Conservation (phyloP, 2,888 invertebrate genomes). For the Tenthredo mesomela region DNA sequence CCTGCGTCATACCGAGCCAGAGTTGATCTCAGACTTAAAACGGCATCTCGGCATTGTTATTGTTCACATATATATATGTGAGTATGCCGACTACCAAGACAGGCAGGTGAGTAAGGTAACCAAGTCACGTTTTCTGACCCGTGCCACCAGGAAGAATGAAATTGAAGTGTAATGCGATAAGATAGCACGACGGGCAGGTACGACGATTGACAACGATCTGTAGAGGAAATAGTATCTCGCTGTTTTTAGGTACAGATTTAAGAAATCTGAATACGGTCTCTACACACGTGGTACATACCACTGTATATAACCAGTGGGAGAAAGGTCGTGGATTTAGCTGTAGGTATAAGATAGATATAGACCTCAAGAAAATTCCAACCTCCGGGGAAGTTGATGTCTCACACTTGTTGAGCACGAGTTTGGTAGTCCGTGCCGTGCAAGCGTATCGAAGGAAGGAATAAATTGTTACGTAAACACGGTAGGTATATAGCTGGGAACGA, state of each 20-base stretch:
- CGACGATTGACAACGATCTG: conserved; percentile 10
- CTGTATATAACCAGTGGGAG: neutral
- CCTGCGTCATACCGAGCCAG: conserved; percentile 7
- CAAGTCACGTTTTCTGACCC: conserved; percentile 47
- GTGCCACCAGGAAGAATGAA: conserved; percentile 5
- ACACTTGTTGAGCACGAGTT: conserved; percentile 44
- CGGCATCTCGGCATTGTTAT: conserved; percentile 4
- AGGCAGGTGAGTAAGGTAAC: neutral
- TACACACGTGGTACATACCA: neutral
- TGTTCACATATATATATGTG: neutral
- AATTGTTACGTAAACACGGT: conserved; percentile 45
- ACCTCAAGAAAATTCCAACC: conserved; percentile 18
- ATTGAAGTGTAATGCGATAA: conserved; percentile 10
- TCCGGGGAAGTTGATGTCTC: conserved; percentile 18
- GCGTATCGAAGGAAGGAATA: conserved; percentile 25
- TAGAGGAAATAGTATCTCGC: neutral
- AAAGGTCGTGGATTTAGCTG: conserved; percentile 10
- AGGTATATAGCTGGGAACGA: conserved; percentile 20
- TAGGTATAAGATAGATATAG: neutral
- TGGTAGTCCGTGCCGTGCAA: conserved; percentile 21
- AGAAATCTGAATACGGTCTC: neutral
- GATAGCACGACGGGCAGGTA: neutral
- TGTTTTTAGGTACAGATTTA: neutral
- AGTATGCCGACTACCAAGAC: neutral
- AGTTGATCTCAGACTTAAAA: neutral